phyloP scores from a whole-genome alignment of 2,113 vertebrate species.

The Lanius collurio region DNA sequence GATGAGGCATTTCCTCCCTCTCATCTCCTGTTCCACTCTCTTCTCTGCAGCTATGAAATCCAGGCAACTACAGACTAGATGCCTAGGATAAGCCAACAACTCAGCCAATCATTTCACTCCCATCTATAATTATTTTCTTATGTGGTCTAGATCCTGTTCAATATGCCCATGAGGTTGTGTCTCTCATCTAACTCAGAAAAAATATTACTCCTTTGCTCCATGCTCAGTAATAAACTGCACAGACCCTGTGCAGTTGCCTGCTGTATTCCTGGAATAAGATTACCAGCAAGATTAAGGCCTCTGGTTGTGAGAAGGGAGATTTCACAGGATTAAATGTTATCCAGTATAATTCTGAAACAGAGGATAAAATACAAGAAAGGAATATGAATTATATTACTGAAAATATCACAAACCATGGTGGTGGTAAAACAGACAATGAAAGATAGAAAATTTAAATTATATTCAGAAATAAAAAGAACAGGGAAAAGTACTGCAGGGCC shows the following conservation, averaged over 20 bases:
- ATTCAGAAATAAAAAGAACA: not conserved
- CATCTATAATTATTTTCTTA: not conserved
- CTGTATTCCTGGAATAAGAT: constrained; percentile 11
- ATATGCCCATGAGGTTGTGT: not conserved
- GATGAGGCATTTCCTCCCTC: not conserved
- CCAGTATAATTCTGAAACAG: not conserved
- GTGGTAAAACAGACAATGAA: not conserved
- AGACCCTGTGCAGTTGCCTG: not conserved
- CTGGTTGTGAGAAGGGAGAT: not conserved
- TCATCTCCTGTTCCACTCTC: not conserved
- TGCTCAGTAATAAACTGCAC: not conserved
- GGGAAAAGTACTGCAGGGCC: not conserved
- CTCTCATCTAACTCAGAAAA: not conserved
- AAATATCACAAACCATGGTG: not conserved
- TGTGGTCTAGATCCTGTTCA: not conserved
- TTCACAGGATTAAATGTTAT: constrained; percentile 4
- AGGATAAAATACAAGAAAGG: not conserved
- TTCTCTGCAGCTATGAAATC: not conserved
- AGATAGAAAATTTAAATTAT: not conserved
- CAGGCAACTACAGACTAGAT: not conserved
- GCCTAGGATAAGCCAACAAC: not conserved
- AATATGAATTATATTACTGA: not conserved
- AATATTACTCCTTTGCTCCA: not conserved
- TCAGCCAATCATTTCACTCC: not conserved
- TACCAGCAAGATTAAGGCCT: constrained; percentile 41